Evolutionary conservation across 2,797 vertebrate species (phyloP).

Genomic region (Tenualosa ilisha): DNA sequence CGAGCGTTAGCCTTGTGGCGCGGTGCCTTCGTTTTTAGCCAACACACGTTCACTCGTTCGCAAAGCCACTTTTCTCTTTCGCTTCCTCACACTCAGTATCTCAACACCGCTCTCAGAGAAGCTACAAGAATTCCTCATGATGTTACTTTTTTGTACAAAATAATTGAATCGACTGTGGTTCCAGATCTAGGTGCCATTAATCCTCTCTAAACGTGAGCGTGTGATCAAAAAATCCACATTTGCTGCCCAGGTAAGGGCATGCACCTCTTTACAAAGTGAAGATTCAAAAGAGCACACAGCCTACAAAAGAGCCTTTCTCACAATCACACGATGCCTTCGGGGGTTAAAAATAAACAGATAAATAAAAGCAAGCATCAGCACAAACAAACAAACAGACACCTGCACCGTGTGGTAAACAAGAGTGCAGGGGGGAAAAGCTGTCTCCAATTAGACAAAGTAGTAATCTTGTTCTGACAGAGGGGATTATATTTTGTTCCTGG

Average conservation of each 20-base stretch:
- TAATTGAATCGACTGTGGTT: neutral
- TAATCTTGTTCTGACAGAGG: constrained; percentile 79
- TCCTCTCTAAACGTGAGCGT: neutral
- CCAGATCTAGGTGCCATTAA: neutral
- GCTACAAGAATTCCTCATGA: neutral
- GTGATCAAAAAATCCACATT: neutral
- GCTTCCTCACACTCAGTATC: neutral
- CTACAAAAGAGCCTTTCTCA: neutral
- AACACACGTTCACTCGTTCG: neutral
- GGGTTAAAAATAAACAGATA: constrained; percentile 34
- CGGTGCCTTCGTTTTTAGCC: constrained; percentile 34
- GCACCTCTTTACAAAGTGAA: neutral
- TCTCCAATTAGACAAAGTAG: constrained; percentile 79
- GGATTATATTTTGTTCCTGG: constrained; percentile 82
- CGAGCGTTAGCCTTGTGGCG: constrained; percentile 31
- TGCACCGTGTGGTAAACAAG: constrained; percentile 53
- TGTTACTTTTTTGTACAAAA: neutral
- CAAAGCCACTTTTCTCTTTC: neutral
- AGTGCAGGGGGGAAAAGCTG: constrained; percentile 60
- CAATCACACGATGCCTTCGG: neutral
- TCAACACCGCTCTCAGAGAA: neutral
- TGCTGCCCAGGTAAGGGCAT: neutral
- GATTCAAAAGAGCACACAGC: neutral
- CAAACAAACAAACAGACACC: constrained; percentile 54
- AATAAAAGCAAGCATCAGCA: constrained; percentile 25